A percentile compares a stretch with the other conserved stretches of the same genome.
These are phyloP conservation scores for Nasua narica DNA, from an alignment of 2,797 vertebrate species.

Conservation along the genomic window DNA sequence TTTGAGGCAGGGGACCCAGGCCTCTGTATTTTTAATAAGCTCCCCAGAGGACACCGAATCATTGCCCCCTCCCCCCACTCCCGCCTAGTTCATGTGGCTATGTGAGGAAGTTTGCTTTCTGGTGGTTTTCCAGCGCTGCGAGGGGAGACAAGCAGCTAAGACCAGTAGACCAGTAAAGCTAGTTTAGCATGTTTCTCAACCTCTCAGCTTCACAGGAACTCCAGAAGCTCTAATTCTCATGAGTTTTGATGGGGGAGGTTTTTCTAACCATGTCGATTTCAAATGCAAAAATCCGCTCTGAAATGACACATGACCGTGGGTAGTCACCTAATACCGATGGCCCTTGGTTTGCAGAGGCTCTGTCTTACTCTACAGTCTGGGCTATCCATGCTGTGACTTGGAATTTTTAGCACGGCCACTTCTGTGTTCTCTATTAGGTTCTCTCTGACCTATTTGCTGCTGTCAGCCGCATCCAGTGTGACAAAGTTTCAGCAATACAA, in stretches of 20 bases:
- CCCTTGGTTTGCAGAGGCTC: background rate
- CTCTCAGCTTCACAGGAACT: background rate
- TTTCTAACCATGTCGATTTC: background rate
- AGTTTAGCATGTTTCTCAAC: background rate
- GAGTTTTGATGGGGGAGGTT: background rate
- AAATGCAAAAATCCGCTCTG: background rate
- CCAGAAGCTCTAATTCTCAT: background rate
- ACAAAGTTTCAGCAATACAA: background rate
- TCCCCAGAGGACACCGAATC: background rate
- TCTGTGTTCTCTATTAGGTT: too few relatives aligned
- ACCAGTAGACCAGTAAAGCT: background rate
- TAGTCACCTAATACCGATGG: background rate
- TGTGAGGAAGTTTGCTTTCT: background rate
- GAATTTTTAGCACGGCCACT: background rate
- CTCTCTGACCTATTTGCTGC: background rate
- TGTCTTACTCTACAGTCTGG: background rate
- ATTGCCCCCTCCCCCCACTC: accelerated
- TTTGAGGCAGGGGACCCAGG: too few relatives aligned
- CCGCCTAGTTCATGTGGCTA: accelerated
- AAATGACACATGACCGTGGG: background rate
- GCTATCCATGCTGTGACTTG: background rate
- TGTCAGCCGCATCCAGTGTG: background rate
- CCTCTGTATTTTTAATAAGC: background rate
- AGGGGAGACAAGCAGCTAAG: background rate
- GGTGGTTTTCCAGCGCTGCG: background rate